Evolutionary conservation across 2,113 vertebrate species (phyloP), one percentile per base, ranked within the genome.

Genomic region (Verasper variegatus): DNA sequence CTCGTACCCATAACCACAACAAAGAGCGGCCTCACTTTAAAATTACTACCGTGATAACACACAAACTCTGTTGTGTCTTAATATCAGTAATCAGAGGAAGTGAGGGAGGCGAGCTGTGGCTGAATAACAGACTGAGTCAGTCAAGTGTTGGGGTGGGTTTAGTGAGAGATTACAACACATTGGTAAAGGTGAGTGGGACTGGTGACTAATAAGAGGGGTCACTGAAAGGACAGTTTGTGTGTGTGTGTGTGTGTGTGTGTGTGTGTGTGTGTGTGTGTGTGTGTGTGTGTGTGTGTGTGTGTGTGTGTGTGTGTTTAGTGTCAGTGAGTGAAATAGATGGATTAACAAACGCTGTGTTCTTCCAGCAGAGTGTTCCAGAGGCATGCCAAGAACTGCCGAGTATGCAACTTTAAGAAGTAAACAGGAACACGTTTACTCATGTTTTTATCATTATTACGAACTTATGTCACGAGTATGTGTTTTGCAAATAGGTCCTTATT

Each of bases 81-180:
- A 76, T 80, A 81, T 65, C 70, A 82, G 80, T 75, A 83, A 82
- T 65, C 76, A 78, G 79, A 63, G 66, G 40, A 82, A 63, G 75
- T 26, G 67, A 51, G 42, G 42, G 21, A 49, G 47, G 67, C 1
- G 42, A 71, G 40, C 47, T 21, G 57, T 13, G 62, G 68, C 76
- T 51, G 24, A 74, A 65, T 21, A 70, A 81, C 15, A 74, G 37
- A 26, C 57, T 42, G 84, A 72, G 35, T 70, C 68, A 82, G 73
- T 76, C 55, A 20, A 73, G 75, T 76, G 78, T 67, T 54, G 17
- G 45, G 65, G 71, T 11, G 14, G 17, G 24, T 78, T 65, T 15
- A 66, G 69, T 64, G 35, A 58, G 42, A 78, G 60, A 84, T 83
- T 72, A 67, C 58, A 68, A 21, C 70, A 77, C 76, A 68, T 31